Evolutionary conservation across 2,888 invertebrate species (phyloP), one percentile per base, ranked within the genome.

Genomic region (Andrena hattorfiana): DNA sequence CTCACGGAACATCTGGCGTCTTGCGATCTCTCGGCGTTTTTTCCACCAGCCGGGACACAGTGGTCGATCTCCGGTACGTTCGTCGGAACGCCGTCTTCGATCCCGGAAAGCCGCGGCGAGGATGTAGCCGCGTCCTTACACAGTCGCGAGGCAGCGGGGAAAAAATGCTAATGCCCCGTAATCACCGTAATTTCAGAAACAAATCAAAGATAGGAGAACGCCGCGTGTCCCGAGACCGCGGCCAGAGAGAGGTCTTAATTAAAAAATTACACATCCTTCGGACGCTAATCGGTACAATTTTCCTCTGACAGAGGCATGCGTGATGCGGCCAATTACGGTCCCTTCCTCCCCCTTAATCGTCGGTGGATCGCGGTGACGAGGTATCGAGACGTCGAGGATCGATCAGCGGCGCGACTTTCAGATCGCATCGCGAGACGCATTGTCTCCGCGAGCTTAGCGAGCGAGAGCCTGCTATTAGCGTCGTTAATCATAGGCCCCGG

Each of bases 251-350:
- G 69, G 35, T 77, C 72, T 86, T 77, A 86, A 88, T 88, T 81
- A 83, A 88, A 88, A 86, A 88, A 88, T 83, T 81, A 75, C 48
- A 87, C 73, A 83, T 88, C 81, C 86, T 81, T 83, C 83, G 86
- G 42, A 35, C 69, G 80, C 59, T 87, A 87, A 87, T 87, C 86
- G 86, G 72, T 81, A 87, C 83, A 81, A 88, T 88, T 88, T 88
- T 87, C 88, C 64, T 2, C 73, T 51, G 74, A 48, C 62, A 62
- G 66, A 51, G 79, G 78, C 74, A 74, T 82, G 80, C 73, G 81
- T 85, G 87, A 88, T 85, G 73, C 69, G 68, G 30, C 35, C 85
- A 62, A 88, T 88, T 88, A 88, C 35, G 42, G 69, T 4, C 16
- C 42, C 16, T 42, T 13, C 4, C 4, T 13, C 16, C 72, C 35